Evolutionary conservation across 1,140 invertebrate species (phyloP).

Genomic region (Hetaerina americana): DNA sequence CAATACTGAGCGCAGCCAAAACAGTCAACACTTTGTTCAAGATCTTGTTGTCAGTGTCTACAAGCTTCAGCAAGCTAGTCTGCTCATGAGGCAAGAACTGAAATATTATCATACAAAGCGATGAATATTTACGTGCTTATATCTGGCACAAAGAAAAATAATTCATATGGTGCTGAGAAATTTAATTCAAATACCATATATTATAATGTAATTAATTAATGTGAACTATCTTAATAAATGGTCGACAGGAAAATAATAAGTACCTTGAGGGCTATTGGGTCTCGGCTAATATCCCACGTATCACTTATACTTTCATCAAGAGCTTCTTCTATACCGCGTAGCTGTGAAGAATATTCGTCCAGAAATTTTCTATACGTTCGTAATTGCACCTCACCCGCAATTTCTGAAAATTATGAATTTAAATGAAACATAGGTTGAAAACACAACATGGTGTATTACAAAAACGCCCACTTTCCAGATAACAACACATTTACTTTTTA

Average conservation of each 20-base stretch:
- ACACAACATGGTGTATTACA: neutral
- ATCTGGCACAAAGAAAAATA: neutral
- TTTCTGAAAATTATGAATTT: constrained; percentile 25
- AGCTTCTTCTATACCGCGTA: constrained; percentile 37
- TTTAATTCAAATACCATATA: too few relatives aligned
- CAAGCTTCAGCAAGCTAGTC: constrained; percentile 48
- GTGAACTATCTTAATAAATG: neutral
- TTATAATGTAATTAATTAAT: neutral
- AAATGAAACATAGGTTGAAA: neutral
- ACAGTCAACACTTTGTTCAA: constrained; percentile 72
- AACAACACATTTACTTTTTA: neutral
- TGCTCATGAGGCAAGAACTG: constrained; percentile 42
- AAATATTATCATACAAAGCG: constrained; percentile 4
- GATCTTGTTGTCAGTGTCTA: constrained; percentile 67
- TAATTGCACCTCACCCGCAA: constrained; percentile 46
- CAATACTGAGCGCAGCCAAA: constrained; percentile 61
- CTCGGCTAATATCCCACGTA: constrained; percentile 36
- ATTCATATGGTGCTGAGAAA: neutral
- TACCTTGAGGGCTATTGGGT: constrained; percentile 47
- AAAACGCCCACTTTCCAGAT: neutral
- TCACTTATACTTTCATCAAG: constrained; percentile 32
- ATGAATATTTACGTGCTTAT: neutral
- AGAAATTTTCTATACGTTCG: constrained; percentile 59
- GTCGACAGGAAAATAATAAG: constrained; percentile 11
- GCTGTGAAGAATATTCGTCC: constrained; percentile 43